phyloP scores from a whole-genome alignment of 2,113 vertebrate species.

The Pollimyrus isidori region DNA sequence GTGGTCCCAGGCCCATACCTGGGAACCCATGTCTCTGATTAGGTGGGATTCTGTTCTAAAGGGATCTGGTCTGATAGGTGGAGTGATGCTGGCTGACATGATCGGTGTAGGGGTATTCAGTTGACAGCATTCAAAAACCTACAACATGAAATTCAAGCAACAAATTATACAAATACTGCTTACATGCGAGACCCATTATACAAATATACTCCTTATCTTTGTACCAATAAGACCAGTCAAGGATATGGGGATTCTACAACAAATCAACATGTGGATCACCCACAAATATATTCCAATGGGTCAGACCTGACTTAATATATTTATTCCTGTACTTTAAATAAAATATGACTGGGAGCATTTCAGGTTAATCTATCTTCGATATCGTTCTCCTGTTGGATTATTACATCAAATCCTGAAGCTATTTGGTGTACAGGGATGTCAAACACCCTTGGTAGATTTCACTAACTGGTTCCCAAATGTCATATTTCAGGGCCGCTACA shows the following conservation, averaged over 20 bases:
- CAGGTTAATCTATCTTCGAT: not conserved
- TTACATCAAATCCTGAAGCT: not conserved
- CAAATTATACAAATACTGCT: not conserved
- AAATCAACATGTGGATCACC: not conserved
- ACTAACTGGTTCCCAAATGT: not conserved
- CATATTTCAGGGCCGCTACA: not conserved
- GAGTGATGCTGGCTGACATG: constrained; percentile 22
- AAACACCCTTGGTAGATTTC: not conserved
- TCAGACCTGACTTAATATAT: not conserved
- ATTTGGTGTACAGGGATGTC: not conserved
- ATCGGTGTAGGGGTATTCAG: constrained; percentile 32
- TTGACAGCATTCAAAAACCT: constrained; percentile 25
- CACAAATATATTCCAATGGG: not conserved
- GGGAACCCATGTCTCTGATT: constrained; percentile 37
- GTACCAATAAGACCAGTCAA: not conserved
- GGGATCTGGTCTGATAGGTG: constrained; percentile 34
- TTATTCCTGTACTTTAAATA: not conserved
- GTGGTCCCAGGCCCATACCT: not conserved
- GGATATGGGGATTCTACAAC: not conserved
- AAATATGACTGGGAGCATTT: not conserved
- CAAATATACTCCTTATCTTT: not conserved
- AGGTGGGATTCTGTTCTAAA: constrained; percentile 34
- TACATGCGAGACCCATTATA: not conserved
- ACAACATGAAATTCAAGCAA: not conserved
- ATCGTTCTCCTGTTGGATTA: no score